These are phyloP conservation scores for Drosophila merina DNA, from an alignment of 2,888 invertebrate species.

Conservation along the genomic window DNA sequence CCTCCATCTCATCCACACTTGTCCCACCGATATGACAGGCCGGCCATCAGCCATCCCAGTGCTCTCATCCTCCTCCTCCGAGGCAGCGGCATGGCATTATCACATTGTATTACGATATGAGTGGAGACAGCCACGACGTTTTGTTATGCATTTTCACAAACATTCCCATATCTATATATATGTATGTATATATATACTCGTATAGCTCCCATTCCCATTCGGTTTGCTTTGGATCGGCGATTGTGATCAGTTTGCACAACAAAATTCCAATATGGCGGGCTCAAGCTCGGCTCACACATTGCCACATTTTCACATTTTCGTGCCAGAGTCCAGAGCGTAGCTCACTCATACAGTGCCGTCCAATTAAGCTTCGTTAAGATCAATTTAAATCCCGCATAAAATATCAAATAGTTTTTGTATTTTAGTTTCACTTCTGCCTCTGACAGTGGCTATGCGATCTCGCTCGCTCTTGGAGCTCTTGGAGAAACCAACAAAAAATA, in stretches of 20 bases:
- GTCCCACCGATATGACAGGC: conserved; percentile 28
- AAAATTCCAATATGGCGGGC: conserved; percentile 80
- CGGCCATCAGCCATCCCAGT: conserved; percentile 18
- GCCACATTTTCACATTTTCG: conserved; percentile 5
- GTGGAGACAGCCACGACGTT: conserved; percentile 32
- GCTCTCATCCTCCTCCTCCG: conserved; percentile 44
- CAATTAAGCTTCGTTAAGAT: conserved; percentile 85
- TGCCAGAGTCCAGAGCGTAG: conserved; percentile 70
- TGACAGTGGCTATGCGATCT: conserved; percentile 60
- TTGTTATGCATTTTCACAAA: conserved; percentile 40
- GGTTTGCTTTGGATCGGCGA: conserved; percentile 41
- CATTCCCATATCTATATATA: conserved; percentile 3
- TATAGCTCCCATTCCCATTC: conserved; percentile 7
- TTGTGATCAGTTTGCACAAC: conserved; percentile 65
- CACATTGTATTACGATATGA: conserved; percentile 72
- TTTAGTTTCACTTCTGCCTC: conserved; percentile 75
- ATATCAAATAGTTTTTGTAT: conserved; percentile 80
- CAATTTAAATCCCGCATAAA: conserved; percentile 85
- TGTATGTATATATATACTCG: not conserved
- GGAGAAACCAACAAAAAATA: conserved; percentile 15
- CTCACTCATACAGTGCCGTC: conserved; percentile 80
- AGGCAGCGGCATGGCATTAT: conserved; percentile 62
- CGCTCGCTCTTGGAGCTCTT: conserved; percentile 28
- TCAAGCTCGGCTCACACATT: conserved; percentile 36
- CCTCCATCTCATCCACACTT: conserved; percentile 16